Conservation (phyloP, 2,113 vertebrate species). For the Cavia porcellus region DNA sequence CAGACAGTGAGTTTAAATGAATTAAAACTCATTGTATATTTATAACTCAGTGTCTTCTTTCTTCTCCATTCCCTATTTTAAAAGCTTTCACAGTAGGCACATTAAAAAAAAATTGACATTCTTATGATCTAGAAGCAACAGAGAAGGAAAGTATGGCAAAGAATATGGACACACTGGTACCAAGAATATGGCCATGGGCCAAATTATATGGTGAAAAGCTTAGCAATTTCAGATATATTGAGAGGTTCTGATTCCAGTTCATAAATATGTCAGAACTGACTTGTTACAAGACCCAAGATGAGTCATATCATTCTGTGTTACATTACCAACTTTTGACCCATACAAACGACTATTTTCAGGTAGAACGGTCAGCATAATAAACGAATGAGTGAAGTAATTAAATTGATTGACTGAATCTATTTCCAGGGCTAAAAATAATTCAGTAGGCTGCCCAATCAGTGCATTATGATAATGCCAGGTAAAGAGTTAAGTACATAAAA, state of each 20-base stretch:
- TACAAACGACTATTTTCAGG: neutral
- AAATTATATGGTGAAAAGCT: neutral
- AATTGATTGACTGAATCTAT: neutral
- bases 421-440: neutral
- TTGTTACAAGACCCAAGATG: neutral
- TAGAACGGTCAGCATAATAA: neutral
- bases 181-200: neutral
- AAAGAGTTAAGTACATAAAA: neutral
- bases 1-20: conserved; percentile 28
- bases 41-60: neutral
- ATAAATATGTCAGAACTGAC: neutral
- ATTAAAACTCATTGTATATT: conserved; percentile 51
- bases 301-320: neutral
- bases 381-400: neutral
- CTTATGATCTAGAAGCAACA: neutral
- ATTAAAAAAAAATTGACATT: neutral
- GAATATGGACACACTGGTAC: neutral
- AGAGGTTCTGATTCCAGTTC: neutral
- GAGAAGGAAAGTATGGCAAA: neutral
- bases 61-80: neutral
- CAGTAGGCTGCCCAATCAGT: neutral
- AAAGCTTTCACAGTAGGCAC: neutral
- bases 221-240: neutral
- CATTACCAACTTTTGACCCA: neutral
- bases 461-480: neutral